Base-by-base conservation (phyloP, 2,888 invertebrate genomes). In the Dynastes grantii region DNA sequence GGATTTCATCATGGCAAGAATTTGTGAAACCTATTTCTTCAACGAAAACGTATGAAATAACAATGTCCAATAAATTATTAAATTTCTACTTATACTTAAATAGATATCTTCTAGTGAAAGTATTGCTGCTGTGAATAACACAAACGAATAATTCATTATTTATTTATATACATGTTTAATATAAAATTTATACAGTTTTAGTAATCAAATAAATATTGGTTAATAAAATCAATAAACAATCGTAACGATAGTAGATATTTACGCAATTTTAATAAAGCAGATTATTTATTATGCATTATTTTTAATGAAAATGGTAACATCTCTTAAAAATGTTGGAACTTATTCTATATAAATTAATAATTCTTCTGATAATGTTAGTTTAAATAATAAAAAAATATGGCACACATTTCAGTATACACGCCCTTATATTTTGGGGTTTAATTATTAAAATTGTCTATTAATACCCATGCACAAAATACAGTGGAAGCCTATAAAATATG, bases 1-100 rank as follows among this genome's bases (percentile, higher is more conserved):
- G 86, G 86, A 87, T 87, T 87, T 87, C 86, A 87, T 87, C 87
- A 87, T 88, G 88, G 88, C 88, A 87, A 88, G 86, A 87, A 85
- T 87, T 86, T 84, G 87, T 87, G 86, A 87, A 87, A 88, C 87
- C 87, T 86, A 83, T 80, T 78, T 77, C 68, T 65, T 77, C 65
- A 76, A 77, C 64, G 29, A 78, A 81, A 77, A 79, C 49, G 82
- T 83, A 83, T 85, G 85, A 86, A 85, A 86, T 86, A 86, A 86
- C 86, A 85, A 87, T 87, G 85, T 85, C 83, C 83, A 82, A 81
- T 82, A 79, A 79, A 81, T 82, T 64, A 80, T 82, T 85, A 85
- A 81, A 80, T 78, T 16, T 81, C 85, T 85, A 84, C 82, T 82
- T 85, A 85, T 83, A 32, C 5, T 32, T 32, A 83, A 83, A 85